Base-by-base conservation (phyloP, 2,797 vertebrate species). In the Syngnathus rostellatus region DNA sequence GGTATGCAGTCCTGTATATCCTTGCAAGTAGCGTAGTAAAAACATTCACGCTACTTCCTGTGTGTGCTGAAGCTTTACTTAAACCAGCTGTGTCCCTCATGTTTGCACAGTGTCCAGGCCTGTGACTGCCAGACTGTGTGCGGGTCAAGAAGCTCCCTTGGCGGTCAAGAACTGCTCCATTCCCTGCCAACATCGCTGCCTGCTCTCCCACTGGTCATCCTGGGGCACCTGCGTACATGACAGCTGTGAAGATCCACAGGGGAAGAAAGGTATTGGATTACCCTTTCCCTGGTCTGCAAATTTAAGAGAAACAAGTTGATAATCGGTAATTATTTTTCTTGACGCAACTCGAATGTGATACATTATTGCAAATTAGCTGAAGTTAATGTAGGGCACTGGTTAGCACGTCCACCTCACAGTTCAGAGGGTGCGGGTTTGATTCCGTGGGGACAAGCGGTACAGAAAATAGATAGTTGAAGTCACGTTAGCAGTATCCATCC, bases 151-250 rank as follows among this genome's bases (percentile, higher is more conserved):
- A 55, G 81, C 90, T 55, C 95, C 94, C 1, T 71, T 81, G 0
- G 50, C 86, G 0, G 93, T 92, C 67, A 93, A 94, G 86, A 82
- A 87, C 66, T 98, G 96, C 84, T 89, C 83, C 60, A 53, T 95
- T 73, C 90, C 86, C 0, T 99, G 96, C 73, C 90, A 90, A 1
- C 85, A 85, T 0, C 83, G 83, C 64, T 98, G 96, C 21, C 63
- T 89, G 16, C 89, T 97, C 37, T 94, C 94, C 6, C 70, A 81
- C 61, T 99, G 97, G 97, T 91, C 92, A 0, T 65, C 72, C 14
- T 99, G 97, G 97, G 91, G 93, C 0, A 74, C 84, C 51, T 99
- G 97, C 70, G 66, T 92, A 57, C 88, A 89, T 2, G 95, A 98
- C 79, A 91, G 90, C 89, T 98, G 97, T 79, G 86, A 77, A 38